phyloP scores from a whole-genome alignment of 2,797 vertebrate genomes.

The Mergus octosetaceus region DNA sequence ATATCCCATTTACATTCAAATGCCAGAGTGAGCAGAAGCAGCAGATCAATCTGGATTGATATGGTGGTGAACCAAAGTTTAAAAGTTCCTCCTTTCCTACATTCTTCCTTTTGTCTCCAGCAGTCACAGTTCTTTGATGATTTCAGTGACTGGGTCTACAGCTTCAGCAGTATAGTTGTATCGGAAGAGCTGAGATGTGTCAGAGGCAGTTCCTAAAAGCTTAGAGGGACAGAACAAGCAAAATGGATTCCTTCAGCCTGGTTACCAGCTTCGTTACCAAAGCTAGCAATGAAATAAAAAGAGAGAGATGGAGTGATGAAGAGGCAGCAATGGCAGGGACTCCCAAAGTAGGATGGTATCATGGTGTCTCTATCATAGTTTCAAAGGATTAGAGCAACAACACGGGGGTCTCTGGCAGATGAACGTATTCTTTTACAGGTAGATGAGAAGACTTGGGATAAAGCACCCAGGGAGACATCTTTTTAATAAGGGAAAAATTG shows the following conservation, averaged over 20 bases:
- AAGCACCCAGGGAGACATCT: neutral
- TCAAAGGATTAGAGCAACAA: neutral
- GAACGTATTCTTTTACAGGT: neutral
- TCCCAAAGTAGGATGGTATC: neutral
- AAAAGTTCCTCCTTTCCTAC: neutral
- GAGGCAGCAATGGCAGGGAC: neutral
- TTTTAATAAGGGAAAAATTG: neutral
- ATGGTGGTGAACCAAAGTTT: neutral
- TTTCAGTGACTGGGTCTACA: too few species aligned
- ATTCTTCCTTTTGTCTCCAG: too few species aligned
- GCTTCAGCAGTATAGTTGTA: neutral
- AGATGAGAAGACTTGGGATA: neutral
- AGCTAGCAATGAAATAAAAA: neutral
- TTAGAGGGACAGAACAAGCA: neutral
- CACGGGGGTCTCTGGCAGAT: neutral
- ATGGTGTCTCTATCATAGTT: neutral
- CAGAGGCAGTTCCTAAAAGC: neutral
- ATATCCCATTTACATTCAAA: neutral
- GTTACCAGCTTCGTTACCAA: neutral
- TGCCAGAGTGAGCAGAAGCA: neutral
- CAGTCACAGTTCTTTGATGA: neutral
- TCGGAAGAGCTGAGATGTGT: too few species aligned
- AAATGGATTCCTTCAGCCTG: neutral
- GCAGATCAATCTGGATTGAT: neutral
- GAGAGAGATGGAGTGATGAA: neutral